Evolutionary conservation across 2,888 invertebrate species (phyloP), one percentile per base, ranked within the genome.

Genomic region (Drosophila rellima): DNA sequence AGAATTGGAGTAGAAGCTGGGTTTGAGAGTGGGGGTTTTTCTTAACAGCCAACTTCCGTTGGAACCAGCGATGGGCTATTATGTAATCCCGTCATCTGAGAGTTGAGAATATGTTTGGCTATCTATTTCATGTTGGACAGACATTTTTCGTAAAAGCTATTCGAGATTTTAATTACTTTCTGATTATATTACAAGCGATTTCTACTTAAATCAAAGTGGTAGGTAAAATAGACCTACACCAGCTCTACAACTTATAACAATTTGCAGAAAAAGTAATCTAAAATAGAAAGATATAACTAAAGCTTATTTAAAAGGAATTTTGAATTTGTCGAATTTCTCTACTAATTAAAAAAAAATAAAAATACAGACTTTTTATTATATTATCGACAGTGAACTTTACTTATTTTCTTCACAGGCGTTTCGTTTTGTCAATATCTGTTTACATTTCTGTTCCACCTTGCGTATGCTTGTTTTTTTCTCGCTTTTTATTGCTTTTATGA

Each of bases 401-500:
- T 7, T 35, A 26, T 18, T 52, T 35, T 15, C 29, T 15, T 39
- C 40, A 29, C 2, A 2, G 1, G 11, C 13, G 2, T 23, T 44
- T 63, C 37, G 17, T 18, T 51, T 31, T 68, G 29, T 42, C 45
- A 42, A 33, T 40, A 50, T 33, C 20, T 15, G 13, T 15, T 59
- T 2, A 1, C 44, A 29, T 13, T 40, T 26, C 17, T 44, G 20
- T 33, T 55, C 79, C 74, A 3, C 81, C 57, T 71, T 69, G 76
- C 39, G 54, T 54, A 42, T 55, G 15, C 39, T 63, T 72, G 50
- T 64, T 64, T 68, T 50, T 61, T 37, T 31, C 3, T 35, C 35
- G 10, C n/a, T 15, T 47, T 69, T 61, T 61, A 48, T 54, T 52
- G 52, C 57, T 69, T 87, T 84, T 87, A 84, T 87, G 82, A 70